Base-by-base conservation (phyloP, 2,888 invertebrate genomes). In the Heterodera filipjevi region DNA sequence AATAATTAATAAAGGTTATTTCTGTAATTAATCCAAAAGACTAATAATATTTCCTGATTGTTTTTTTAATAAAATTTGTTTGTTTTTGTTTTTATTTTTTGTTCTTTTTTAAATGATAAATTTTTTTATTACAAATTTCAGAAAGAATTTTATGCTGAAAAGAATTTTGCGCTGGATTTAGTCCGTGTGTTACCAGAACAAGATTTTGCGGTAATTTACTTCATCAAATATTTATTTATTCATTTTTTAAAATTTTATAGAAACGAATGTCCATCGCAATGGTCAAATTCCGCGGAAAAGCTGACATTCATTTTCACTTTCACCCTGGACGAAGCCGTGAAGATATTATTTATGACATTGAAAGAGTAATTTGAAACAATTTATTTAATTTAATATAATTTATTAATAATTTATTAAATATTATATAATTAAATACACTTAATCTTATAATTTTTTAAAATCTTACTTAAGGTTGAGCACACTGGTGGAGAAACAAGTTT, bases 151-250 rank as follows among this genome's bases (percentile, higher is more conserved):
- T 81, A 79, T 59, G 80, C 77, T 14, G 81, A 84, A 70, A 80
- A 83, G 44, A 82, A 85, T 74, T 83, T 84, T 73, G 84, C 83
- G 8, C 70, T 82, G 5, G 84, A 84, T 32, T 73, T 85, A 72
- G 76, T 86, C 0, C 82, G 83, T 72, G 79, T 83, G 27, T 73
- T 85, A 32, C 82, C 83, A 10, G 82, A 83, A 49, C 68, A 71
- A 53, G 84, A 85, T 64, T 85, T 85, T 71, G 73, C 81, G 53
- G 84, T 84, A 71, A 32, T 33, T n/a, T n/a, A n/a, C n/a, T n/a
- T n/a, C n/a, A n/a, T n/a, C n/a, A n/a, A n/a, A n/a, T n/a, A n/a
- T n/a, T n/a, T n/a, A 8, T 75, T 78, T 71, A n/a, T 72, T 27
- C 79, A 27, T 32, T 64, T 32, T 33, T 35, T 33, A 12, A 39